A percentile compares a stretch with the other conserved stretches of the same genome.
phyloP scores from a whole-genome alignment of 92 coral and sea anemone genomes.

The Epizoanthus ramosus region DNA sequence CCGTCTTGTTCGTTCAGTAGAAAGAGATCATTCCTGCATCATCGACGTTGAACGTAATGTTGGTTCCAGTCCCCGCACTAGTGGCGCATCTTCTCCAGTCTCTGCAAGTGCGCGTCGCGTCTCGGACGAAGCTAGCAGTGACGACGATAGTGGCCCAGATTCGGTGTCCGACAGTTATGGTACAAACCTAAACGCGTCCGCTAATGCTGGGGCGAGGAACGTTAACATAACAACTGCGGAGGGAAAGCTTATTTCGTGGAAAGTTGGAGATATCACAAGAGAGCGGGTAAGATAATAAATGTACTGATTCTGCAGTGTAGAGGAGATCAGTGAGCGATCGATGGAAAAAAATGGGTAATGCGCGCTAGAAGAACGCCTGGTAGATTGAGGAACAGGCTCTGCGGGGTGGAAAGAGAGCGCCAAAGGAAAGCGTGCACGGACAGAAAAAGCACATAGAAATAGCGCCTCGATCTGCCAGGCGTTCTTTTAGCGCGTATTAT shows the following conservation, averaged over 20 bases:
- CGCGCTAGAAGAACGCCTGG: too few relatives aligned
- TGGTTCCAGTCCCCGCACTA: background rate
- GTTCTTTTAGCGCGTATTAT: too few relatives aligned
- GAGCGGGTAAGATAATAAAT: slow-evolving; percentile 56
- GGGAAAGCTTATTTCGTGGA: slow-evolving; percentile 77
- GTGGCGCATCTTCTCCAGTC: background rate
- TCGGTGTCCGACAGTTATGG: background rate
- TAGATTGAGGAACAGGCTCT: too few relatives aligned
- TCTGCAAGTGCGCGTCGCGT: slow-evolving; percentile 1
- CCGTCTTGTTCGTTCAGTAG: slow-evolving; percentile 61
- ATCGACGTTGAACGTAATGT: slow-evolving; percentile 43
- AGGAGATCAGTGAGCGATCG: too few relatives aligned
- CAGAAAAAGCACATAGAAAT: too few relatives aligned
- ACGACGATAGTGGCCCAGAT: slow-evolving; percentile 8
- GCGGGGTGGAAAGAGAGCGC: too few relatives aligned
- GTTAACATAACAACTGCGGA: slow-evolving; percentile 41
- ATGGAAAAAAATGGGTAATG: too few relatives aligned
- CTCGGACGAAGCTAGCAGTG: slow-evolving; percentile 32
- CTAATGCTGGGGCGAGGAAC: background rate
- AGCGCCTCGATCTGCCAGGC: too few relatives aligned
- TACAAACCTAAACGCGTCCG: background rate
- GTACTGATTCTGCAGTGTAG: too few relatives aligned
- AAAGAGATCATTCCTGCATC: slow-evolving; percentile 64
- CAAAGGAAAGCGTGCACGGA: too few relatives aligned
- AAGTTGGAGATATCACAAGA: slow-evolving; percentile 63